Evolutionary conservation across 1,140 invertebrate species (phyloP).

Genomic region (Drosophila guanche): DNA sequence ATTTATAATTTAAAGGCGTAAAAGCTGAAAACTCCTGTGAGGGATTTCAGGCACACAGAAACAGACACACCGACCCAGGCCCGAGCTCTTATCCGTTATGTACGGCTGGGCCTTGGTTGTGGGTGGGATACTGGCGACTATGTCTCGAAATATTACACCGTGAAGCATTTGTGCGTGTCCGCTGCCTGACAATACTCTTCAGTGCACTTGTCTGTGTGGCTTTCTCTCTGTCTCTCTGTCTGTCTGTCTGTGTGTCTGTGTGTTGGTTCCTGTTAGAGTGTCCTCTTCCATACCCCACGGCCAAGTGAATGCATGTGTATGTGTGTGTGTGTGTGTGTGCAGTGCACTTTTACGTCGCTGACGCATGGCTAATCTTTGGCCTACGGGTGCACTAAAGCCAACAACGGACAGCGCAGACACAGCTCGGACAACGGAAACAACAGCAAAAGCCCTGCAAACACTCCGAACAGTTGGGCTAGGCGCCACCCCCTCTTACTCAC

Average conservation of each 20-base stretch:
- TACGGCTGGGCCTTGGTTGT: constrained; percentile 21
- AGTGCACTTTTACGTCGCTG: constrained; percentile 69
- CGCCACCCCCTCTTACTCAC: constrained; percentile 83
- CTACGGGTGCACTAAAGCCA: constrained; percentile 56
- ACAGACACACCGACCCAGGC: too few relatives aligned
- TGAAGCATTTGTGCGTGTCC: constrained; percentile 55
- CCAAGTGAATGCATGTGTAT: constrained; percentile 3
- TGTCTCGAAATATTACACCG: constrained; percentile 53
- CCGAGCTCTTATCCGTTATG: constrained; percentile 21
- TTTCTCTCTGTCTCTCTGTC: too few relatives aligned
- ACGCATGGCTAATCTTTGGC: constrained; percentile 69
- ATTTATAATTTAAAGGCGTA: too few relatives aligned
- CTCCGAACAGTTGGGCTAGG: constrained; percentile 2
- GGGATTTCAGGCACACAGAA: constrained; percentile 8
- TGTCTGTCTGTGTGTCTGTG: constrained; percentile 7
- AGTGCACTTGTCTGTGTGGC: too few relatives aligned
- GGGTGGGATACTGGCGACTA: background rate
- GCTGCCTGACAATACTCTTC: constrained; percentile 9
- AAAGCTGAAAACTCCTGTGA: too few relatives aligned
- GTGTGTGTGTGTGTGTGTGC: constrained; percentile 35
- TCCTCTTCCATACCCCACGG: constrained; percentile 1
- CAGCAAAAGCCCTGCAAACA: constrained; percentile 37
- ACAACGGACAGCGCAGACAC: constrained; percentile 45
- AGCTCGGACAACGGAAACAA: constrained; percentile 39
- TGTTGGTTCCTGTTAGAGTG: constrained; percentile 26